A percentile compares a stretch with the other conserved stretches of the same genome.
Conservation (phyloP, 1,140 invertebrate species). For the Drosophila paulistorum region DNA sequence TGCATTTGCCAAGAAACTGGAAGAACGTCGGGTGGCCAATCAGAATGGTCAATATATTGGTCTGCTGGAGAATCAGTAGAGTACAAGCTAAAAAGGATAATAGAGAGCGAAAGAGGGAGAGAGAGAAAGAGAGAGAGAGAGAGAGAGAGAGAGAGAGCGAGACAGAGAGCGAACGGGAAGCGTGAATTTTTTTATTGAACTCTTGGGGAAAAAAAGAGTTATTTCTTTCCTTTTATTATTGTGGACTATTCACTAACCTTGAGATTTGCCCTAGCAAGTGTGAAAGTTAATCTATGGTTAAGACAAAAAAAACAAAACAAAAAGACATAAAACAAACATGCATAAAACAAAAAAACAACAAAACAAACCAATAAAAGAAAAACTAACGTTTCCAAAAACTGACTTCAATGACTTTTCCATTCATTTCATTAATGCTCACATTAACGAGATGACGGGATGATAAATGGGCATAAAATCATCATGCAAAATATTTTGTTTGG, state of each 20-base stretch:
- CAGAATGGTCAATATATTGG: slow-evolving; percentile 85
- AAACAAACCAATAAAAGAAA: slow-evolving; percentile 63
- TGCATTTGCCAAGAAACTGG: slow-evolving; percentile 84
- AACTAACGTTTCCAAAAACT: slow-evolving; percentile 63
- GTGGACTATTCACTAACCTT: slow-evolving; percentile 7
- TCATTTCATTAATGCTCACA: slow-evolving; percentile 47
- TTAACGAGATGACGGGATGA: slow-evolving; percentile 52
- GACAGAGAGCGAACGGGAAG: background rate
- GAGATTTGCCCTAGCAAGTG: slow-evolving; percentile 52
- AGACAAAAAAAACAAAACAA: slow-evolving; percentile 15
- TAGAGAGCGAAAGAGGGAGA: background rate
- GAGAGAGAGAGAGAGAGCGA: background rate
- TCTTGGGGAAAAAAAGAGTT: background rate
- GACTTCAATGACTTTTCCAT: slow-evolving; percentile 59
- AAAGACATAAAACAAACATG: background rate
- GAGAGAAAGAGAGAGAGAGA: too few species aligned
- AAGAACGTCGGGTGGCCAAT: slow-evolving; percentile 84
- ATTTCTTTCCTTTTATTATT: slow-evolving; percentile 12
- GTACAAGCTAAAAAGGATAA: background rate
- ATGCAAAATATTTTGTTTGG: background rate
- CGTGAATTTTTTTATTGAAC: background rate
- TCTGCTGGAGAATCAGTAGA: slow-evolving; percentile 74
- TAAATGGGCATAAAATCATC: slow-evolving; percentile 27
- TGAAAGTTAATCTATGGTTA: slow-evolving; percentile 67
- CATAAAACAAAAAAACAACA: background rate